Evolutionary conservation across 1,140 invertebrate species (phyloP), one percentile per base, ranked within the genome.

Genomic region (Diorhabda sublineata): DNA sequence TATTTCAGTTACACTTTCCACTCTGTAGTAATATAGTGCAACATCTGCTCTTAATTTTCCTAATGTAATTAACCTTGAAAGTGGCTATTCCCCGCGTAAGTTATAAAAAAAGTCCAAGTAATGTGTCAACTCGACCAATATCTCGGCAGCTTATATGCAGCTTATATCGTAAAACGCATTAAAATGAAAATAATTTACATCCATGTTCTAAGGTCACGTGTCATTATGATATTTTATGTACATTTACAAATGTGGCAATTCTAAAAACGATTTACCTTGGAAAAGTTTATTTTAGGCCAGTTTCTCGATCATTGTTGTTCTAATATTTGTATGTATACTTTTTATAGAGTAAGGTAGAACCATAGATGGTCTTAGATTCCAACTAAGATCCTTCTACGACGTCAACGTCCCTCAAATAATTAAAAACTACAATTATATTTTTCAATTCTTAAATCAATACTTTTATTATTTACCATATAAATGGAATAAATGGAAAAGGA

Each of bases 131-230:
- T 52, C n/a, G 47, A 4, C 6, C 26, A 52, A 52, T 52, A 6
- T 52, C 47, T 2, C 47, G n/a, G 47, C n/a, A 52, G 47, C n/a
- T 52, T n/a, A 4, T 52, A 52, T n/a, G 47, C 47, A 52, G 47
- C 26, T 52, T n/a, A 52, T 52, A 52, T 52, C 47, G 47, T n/a
- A 52, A 52, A 52, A 52, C 47, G 47, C 47, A 52, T 52, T 52
- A 52, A 52, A 52, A 52, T n/a, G 47, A 52, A 52, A 52, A 52
- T 52, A 52, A 52, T 52, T 52, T 52, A 52, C 47, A 52, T 52
- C 47, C 47, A 52, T 52, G 6, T 52, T 52, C 47, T 52, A 52
- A 52, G 47, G 47, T 52, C 47, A 52, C 47, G n/a, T 52, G 47
- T 52, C 47, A 52, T 52, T 52, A 3, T 52, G 47, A 52, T 8